phyloP scores from a whole-genome alignment of 2,113 vertebrate species.

The Muntiacus reevesi region DNA sequence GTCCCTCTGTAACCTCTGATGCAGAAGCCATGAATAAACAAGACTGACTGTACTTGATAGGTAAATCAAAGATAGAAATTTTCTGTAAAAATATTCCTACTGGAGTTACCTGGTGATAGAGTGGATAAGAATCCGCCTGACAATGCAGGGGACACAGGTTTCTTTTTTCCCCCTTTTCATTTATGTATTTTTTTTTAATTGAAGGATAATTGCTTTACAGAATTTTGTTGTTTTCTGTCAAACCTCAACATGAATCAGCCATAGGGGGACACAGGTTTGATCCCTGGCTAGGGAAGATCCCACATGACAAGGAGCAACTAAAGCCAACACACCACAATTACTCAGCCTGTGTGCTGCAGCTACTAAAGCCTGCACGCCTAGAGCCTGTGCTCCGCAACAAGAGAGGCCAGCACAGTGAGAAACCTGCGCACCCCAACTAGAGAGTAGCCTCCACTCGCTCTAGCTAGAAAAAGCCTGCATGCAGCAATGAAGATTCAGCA shows the following conservation, averaged over 20 bases:
- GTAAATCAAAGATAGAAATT: not conserved
- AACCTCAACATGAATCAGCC: not conserved
- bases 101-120: not conserved
- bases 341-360: not conserved
- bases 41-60: not conserved
- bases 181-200: not conserved
- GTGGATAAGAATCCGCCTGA: not conserved
- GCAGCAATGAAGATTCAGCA: not conserved
- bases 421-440: not conserved
- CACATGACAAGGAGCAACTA: not conserved
- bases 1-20: not conserved
- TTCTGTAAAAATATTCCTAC: constrained; percentile 8
- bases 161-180: not conserved
- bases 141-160: not conserved
- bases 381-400: not conserved
- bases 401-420: not conserved
- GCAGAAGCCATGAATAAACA: not conserved
- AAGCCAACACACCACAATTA: not conserved
- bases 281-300: not conserved
- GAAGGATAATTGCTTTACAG: not conserved
- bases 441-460: not conserved
- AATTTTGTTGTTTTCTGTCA: not conserved
- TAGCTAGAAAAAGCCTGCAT: not conserved
- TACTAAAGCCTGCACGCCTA: not conserved
- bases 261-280: not conserved